Percentiles rank a stretch among this genome's conserved stretches.
Evolutionary conservation across 92 coral and sea anemone species (phyloP).

Genomic region (Phymanthus crucifer): DNA sequence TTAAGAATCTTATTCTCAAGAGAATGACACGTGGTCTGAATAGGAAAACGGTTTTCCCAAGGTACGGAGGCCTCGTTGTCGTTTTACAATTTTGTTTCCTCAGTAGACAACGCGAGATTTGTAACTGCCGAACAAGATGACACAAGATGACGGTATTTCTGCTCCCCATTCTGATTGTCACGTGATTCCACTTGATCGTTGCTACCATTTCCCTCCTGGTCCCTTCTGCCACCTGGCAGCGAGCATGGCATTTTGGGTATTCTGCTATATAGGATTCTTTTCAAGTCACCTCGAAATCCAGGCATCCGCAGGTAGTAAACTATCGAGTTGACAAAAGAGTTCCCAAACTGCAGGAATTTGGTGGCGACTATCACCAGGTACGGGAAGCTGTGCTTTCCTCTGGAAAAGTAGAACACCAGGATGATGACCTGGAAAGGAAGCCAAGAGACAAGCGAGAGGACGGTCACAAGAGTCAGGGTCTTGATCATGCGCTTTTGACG

Average conservation of each 20-base stretch:
- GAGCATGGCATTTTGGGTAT: neutral
- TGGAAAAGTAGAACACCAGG: constrained; percentile 44
- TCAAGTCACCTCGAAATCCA: constrained; percentile 44
- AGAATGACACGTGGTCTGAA: too few species aligned
- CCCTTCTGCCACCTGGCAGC: neutral
- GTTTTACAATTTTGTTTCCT: constrained; percentile 22
- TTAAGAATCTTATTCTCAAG: too few species aligned
- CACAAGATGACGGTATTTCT: neutral
- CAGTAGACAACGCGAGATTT: neutral
- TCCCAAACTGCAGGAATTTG: constrained; percentile 58
- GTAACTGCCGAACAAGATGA: neutral
- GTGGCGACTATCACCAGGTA: constrained; percentile 27
- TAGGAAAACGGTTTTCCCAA: too few species aligned
- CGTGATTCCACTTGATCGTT: neutral
- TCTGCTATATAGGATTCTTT: neutral
- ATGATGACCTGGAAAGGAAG: constrained; percentile 58
- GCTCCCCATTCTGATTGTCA: constrained; percentile 9
- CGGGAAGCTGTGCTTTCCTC: constrained; percentile 1
- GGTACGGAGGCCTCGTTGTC: neutral
- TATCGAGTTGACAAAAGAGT: constrained; percentile 57
- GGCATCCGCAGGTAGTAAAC: constrained; percentile 58
- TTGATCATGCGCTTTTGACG: constrained; percentile 15
- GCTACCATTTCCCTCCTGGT: neutral
- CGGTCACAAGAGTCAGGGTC: constrained; percentile 47
- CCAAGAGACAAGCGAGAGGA: constrained; percentile 53